These are phyloP conservation scores for Trachelus iudaicus DNA, from an alignment of 2,888 invertebrate species.

Conservation along the genomic window DNA sequence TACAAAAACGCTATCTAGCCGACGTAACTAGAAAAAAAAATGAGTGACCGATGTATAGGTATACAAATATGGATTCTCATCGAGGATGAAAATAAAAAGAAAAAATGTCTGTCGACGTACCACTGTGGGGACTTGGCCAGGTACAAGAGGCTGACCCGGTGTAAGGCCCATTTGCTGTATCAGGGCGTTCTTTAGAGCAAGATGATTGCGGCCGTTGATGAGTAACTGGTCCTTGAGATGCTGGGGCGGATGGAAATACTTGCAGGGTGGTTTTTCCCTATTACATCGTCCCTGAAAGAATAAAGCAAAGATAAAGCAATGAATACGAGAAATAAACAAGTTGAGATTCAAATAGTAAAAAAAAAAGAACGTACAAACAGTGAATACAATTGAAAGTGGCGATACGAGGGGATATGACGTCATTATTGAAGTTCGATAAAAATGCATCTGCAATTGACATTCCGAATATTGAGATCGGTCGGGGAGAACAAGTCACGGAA, in stretches of 20 bases:
- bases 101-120: slow-evolving; percentile 71
- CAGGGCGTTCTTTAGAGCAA: slow-evolving; percentile 97
- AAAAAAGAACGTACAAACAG: no score
- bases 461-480: no score
- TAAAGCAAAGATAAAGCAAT: slow-evolving; percentile 24
- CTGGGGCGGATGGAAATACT: slow-evolving; percentile 99
- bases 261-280: slow-evolving; percentile 99
- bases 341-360: background rate
- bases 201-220: slow-evolving; percentile 99
- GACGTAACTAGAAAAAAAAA: background rate
- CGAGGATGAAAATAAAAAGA: slow-evolving; percentile 9
- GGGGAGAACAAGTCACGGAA: no score
- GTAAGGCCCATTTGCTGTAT: slow-evolving; percentile 97
- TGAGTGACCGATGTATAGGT: slow-evolving; percentile 2
- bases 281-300: slow-evolving; percentile 97
- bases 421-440: no score
- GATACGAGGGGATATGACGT: no score
- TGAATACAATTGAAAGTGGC: no score
- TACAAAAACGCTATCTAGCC: background rate
- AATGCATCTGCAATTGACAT: no score
- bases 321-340: background rate
- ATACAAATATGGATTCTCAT: background rate
- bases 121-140: slow-evolving; percentile 93
- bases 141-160: slow-evolving; percentile 90
- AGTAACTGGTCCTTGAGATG: slow-evolving; percentile 99